Percentiles rank a stretch among this genome's conserved stretches.
phyloP scores from a whole-genome alignment of 2,888 invertebrate species.

The Mythimna pallens region DNA sequence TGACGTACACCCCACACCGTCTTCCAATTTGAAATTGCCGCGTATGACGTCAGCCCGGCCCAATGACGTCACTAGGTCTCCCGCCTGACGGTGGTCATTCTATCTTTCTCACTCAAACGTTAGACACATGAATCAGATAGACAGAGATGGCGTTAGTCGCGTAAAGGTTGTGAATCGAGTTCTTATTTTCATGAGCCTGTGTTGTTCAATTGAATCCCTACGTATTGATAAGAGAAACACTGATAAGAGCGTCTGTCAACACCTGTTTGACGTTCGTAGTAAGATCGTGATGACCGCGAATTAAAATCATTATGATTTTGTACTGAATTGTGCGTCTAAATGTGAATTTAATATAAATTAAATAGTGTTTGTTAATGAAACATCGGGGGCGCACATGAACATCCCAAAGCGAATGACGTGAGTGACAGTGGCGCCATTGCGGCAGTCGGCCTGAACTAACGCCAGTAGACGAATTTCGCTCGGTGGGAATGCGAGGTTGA shows the following conservation, averaged over 20 bases:
- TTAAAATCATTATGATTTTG: constrained; percentile 45
- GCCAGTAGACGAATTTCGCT: constrained; percentile 85
- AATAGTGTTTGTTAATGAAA: constrained; percentile 84
- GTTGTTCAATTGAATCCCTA: constrained; percentile 80
- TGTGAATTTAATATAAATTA: constrained; percentile 61
- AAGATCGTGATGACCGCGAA: constrained; percentile 46
- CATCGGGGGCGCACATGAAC: constrained; percentile 77
- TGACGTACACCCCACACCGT: constrained; percentile 81
- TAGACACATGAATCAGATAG: constrained; percentile 74
- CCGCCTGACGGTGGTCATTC: constrained; percentile 68
- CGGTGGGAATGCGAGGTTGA: constrained; percentile 78
- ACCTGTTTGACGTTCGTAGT: constrained; percentile 56
- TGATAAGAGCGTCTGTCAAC: constrained; percentile 75
- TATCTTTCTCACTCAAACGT: constrained; percentile 74
- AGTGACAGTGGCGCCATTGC: constrained; percentile 81
- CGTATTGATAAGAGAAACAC: constrained; percentile 80
- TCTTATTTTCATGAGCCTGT: constrained; percentile 80
- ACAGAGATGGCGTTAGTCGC: constrained; percentile 76
- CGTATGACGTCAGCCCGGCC: constrained; percentile 85
- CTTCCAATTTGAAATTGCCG: constrained; percentile 88
- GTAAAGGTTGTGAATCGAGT: constrained; percentile 88
- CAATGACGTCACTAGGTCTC: constrained; percentile 81
- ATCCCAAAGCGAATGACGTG: constrained; percentile 87
- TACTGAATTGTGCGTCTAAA: constrained; percentile 37
- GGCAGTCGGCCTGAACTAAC: constrained; percentile 77